Base-by-base conservation (phyloP, 2,888 invertebrate species). In the Ferrisia virgata region DNA sequence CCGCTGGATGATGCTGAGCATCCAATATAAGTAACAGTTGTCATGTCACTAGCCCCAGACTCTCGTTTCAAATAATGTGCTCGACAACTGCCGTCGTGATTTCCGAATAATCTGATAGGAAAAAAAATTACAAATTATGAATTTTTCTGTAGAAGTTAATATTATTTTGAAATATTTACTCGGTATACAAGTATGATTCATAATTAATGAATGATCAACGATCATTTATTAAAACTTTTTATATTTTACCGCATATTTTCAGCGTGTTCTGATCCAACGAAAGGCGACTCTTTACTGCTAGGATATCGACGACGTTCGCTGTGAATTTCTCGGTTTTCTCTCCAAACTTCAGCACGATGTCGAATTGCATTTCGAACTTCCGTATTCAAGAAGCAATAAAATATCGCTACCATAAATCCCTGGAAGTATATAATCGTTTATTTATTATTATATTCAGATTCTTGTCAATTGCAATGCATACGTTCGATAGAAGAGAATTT, bases 361-460 rank as follows among this genome's bases (percentile, higher is more conserved):
- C 93, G 91, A 86, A 96, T 90, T 0, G 96, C 93, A 88, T 95
- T 95, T 79, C 95, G 93, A 6, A 97, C 96, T 89, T 97, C 97
- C 4, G 95, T 94, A 89, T 97, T 97, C 87, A 96, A 92, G 89
- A 97, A 97, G 89, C 97, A 97, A 90, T 96, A 97, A 90, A 96
- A 94, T 85, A 96, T 89, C 3, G 97, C 95, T 85, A 97, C 96
- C 82, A 93, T 94, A 88, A 96, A 94, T 85, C 97, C 97, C 96
- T 97, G 89, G 3, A 89, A 89, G 85, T 83, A 22, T n/a, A 82
- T 6, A 33, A 3, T 18, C 47, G 18, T 47, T 47, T 18, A n/a
- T 47, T n/a, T 18, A 36, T 36, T 6, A 36, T 36, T 8, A 36
- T 8, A 8, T 6, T 36, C 8, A 4, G 36, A 8, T 8, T 36